Base-by-base conservation (phyloP, 1,140 invertebrate species). In the Phthorimaea operculella region DNA sequence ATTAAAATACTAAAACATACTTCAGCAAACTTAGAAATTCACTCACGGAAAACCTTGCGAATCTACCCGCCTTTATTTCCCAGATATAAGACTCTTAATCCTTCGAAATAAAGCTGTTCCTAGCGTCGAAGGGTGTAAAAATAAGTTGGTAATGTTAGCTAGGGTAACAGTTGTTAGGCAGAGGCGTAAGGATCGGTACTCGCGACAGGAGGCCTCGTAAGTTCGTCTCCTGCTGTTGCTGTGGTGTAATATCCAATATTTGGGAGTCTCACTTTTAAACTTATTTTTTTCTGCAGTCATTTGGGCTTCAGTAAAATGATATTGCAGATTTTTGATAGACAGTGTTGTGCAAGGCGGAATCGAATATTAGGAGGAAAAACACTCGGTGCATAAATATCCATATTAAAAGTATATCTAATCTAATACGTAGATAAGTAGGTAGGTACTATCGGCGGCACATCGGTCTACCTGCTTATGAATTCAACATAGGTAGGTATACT, bases 121-220 rank as follows among this genome's bases (percentile, higher is more conserved):
- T 9, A 10, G 33, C 0, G 33, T 54, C 60, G 50, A 48, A 9
- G 1, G 28, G 18, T 11, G 6, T 16, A 58, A 54, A 42, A 11
- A 28, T 52, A 59, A 57, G 10, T 12, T 63, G 58, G 62, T 62
- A 34, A 45, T 51, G 54, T 58, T 62, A 64, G 14, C 52, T 68
- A 54, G 62, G 66, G 68, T 64, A 58, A 60, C 62, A 64, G 67
- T 64, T 63, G 52, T 70, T 65, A 64, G 63, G 63, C 57, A 49
- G 58, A 64, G 53, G 54, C 60, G 36, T 69, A 67, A 52, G 72
- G 72, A 72, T 79, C 74, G 72, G 74, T 72, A 67, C 61, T 62
- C 78, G 55, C 79, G 64, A 81, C 76, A 76, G 79, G 79, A 74
- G 76, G 79, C 64, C 77, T 42, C 59, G 63, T 69, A 73, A 61